These are phyloP conservation scores for Endotricha flammealis DNA, from an alignment of 2,888 invertebrate genomes.

Conservation along the genomic window DNA sequence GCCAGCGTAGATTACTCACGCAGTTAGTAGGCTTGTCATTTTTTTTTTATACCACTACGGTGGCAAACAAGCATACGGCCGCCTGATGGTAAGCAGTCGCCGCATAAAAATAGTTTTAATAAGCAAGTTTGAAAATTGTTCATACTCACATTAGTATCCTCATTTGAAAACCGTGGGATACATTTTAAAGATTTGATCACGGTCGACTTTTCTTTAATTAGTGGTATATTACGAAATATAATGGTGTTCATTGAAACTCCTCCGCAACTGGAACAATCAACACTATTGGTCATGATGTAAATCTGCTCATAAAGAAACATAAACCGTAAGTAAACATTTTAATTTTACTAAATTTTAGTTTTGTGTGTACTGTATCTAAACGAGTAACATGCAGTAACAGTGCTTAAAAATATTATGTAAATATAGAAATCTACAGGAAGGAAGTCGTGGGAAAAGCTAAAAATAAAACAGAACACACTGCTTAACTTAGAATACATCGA, in stretches of 20 bases:
- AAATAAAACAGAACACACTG: too few relatives aligned
- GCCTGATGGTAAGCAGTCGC: background rate
- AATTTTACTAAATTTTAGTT: too few relatives aligned
- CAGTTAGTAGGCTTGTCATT: too few relatives aligned
- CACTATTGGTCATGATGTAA: constrained; percentile 2
- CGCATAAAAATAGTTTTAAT: background rate
- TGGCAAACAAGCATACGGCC: too few relatives aligned
- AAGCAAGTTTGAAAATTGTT: background rate
- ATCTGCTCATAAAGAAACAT: constrained; percentile 4
- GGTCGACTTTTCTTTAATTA: constrained; percentile 16
- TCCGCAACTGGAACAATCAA: constrained; percentile 37
- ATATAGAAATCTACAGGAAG: too few relatives aligned
- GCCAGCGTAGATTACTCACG: too few relatives aligned
- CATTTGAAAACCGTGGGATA: constrained; percentile 27
- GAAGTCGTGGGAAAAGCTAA: too few relatives aligned
- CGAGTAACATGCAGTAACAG: too few relatives aligned
- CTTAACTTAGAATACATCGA: too few relatives aligned
- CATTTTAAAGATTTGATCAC: constrained; percentile 30
- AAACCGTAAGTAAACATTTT: background rate
- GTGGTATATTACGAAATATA: constrained; percentile 28
- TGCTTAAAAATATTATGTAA: too few relatives aligned
- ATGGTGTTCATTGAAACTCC: constrained; percentile 38
- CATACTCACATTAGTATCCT: constrained; percentile 29
- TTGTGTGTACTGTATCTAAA: too few relatives aligned
- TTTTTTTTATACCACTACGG: too few relatives aligned